Base-by-base conservation (phyloP, 2,888 invertebrate species). In the Dilophus febrilis region DNA sequence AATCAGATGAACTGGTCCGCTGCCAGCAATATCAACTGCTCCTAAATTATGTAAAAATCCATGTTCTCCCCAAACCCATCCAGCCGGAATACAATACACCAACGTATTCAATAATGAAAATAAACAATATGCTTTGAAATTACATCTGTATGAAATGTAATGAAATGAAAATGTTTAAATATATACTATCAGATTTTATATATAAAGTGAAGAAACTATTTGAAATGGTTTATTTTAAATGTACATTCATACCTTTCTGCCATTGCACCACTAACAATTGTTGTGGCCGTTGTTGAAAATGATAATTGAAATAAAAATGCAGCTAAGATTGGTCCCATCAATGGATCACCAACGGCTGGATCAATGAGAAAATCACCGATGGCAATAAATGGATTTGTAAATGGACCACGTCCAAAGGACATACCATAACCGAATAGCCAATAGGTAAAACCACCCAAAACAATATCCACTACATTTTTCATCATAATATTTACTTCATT, bases 401-500 rank as follows among this genome's bases (percentile, higher is more conserved):
- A 67, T 0, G 71, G 59, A 0, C 77, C 74, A 16, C 75, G 68
- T 1, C 90, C 92, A 53, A 87, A 92, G 4, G 88, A 87, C 61
- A 92, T 70, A 1, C 87, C 91, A 59, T 84, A 94, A 1, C 94
- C 94, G 55, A 92, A 88, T 28, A 86, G 71, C 94, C 94, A 95
- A 61, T 92, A 94, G 0, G 90, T 88, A 31, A 61, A 61, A 6
- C 78, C 92, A 3, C 92, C 92, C 16, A 94, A 70, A 1, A 88
- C 84, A 38, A 94, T 88, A 51, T 94, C 92, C 1, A 87, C 84
- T 1, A 90, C 77, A 53, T 92, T 92, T 60, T 94, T 94, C 82
- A 94, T 88, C 92, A 94, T 92, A 42, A 95, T 91, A 57, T 92
- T 92, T 0, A 90, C 88, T 66, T 92, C 91, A 56, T 92, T 92